A percentile compares a stretch with the other conserved stretches of the same genome.
Conservation (phyloP, 2,888 invertebrate genomes). For the Drosophila tripunctata region DNA sequence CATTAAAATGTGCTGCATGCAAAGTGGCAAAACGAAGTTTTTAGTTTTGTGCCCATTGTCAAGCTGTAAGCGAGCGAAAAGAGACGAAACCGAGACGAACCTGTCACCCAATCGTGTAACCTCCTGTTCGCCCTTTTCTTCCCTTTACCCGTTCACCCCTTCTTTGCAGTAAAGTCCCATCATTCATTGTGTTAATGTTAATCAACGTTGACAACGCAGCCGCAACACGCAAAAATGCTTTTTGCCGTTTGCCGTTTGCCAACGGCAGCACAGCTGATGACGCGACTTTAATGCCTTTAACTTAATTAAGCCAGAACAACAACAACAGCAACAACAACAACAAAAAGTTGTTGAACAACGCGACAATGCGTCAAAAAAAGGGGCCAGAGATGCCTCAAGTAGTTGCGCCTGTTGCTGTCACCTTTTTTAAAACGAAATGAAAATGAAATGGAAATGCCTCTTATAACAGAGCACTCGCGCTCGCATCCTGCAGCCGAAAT, state of each 20-base stretch:
- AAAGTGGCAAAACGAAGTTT: slow-evolving; percentile 69
- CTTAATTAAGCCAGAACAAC: slow-evolving; percentile 58
- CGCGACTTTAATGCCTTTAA: slow-evolving; percentile 58
- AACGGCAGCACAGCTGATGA: slow-evolving; percentile 29
- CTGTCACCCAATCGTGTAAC: slow-evolving; percentile 13
- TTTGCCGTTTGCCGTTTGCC: slow-evolving; percentile 43
- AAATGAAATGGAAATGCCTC: not conserved
- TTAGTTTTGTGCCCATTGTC: slow-evolving; percentile 62
- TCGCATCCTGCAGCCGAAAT: slow-evolving; percentile 2
- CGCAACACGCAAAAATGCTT: slow-evolving; percentile 68
- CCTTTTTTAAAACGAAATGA: no score
- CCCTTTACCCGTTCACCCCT: not conserved
- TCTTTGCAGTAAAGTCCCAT: slow-evolving; percentile 56
- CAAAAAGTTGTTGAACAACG: slow-evolving; percentile 34
- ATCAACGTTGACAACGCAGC: slow-evolving; percentile 75
- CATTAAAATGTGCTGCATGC: slow-evolving; percentile 68
- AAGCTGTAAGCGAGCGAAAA: slow-evolving; percentile 22
- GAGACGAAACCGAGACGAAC: not conserved
- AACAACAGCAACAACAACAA: not conserved
- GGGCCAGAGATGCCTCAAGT: slow-evolving; percentile 41
- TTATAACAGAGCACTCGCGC: not conserved
- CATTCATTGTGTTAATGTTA: slow-evolving; percentile 82
- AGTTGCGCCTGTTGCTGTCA: slow-evolving; percentile 70
- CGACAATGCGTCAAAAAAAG: not conserved
- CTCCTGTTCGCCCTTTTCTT: not conserved